Evolutionary conservation across 2,888 invertebrate species (phyloP), one percentile per base, ranked within the genome.

Genomic region (Chironomus tentans): DNA sequence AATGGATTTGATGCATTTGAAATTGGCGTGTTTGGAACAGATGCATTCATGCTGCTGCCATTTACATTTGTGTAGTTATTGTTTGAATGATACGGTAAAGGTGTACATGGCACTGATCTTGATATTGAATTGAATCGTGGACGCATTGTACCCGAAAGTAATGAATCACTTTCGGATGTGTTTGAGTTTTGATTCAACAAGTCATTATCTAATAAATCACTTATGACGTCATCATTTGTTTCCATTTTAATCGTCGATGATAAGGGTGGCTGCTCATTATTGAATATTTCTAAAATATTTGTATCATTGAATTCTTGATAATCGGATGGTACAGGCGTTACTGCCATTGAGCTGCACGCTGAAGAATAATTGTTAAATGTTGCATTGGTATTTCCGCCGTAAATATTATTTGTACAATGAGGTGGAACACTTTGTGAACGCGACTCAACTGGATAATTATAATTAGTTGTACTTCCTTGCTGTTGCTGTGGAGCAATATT

Each of bases 361-460:
- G 90, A 85, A 7, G 78, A 78, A 21, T 13, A 65, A 65, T 65
- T 24, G 13, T 65, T 65, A 18, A 6, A 56, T 7, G 56, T 56
- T 38, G 56, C 15, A 18, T 38, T 38, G 2, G 4, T 21, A 76
- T 78, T 79, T 15, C 78, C 78, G 15, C 78, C 75, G 77, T 80
- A 78, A 80, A 78, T 80, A 15, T 74, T 74, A 28, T 78, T 78
- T 28, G 78, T 78, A 48, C 78, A 86, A 80, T 89, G 89, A 21
- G 92, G 82, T 0, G 94, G 94, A 70, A 93, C 94, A 13, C 93
- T 93, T 80, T 93, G 93, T 6, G 93, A 93, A 74, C 94, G 86
- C 65, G 77, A 78, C 78, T 80, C 78, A 28, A 75, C 87, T 77
- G 88, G 87, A 80, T 90, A 87, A 79, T 90, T 86, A 79, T 88